Evolutionary conservation across 2,113 vertebrate genomes (phyloP), one percentile per base, ranked within the genome.

Genomic region (Salvelinus namaycush): DNA sequence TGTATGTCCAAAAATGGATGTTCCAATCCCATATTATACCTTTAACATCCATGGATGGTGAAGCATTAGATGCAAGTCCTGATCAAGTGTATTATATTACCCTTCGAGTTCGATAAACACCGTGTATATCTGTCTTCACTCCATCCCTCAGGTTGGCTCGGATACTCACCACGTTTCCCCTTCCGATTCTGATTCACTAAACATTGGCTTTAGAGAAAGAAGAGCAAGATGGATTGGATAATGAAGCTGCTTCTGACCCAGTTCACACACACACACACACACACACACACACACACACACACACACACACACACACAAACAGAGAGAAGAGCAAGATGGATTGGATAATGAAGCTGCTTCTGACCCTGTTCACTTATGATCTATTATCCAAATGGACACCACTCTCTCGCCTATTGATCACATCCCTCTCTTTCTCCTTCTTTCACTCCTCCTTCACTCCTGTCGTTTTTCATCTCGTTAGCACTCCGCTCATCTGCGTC

Each of bases 381-480:
- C 96, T 94, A 96, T 97, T 98, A 98, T 92, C 92, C 91, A 97
- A 97, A 96, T 96, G 94, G 95, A 95, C 94, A 95, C 89, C 90
- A 95, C 94, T 96, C 89, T 92, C 89, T 70, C 14, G 3, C 72
- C 79, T 95, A 97, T 96, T 95, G 95, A 97, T 97, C 94, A 90
- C 76, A 90, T 86, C 82, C 79, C 83, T 91, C 87, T 18, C 16
- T 18, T 54, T 5, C 13, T 5, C 12, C 92, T 90, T 89, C 95
- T 92, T 83, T 77, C 85, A 85, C 83, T 81, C 80, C 91, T 89
- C 81, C 70, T 16, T 77, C 80, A 95, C 93, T 81, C 85, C 89
- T 88, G 88, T 84, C 73, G 81, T 94, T 95, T 95, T 92, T 95
- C 93, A 96, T 94, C 92, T 92, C 84, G 91, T 94, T 94, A 92